These are phyloP conservation scores for Nerophis ophidion DNA, from an alignment of 2,113 vertebrate genomes.

Conservation along the genomic window DNA sequence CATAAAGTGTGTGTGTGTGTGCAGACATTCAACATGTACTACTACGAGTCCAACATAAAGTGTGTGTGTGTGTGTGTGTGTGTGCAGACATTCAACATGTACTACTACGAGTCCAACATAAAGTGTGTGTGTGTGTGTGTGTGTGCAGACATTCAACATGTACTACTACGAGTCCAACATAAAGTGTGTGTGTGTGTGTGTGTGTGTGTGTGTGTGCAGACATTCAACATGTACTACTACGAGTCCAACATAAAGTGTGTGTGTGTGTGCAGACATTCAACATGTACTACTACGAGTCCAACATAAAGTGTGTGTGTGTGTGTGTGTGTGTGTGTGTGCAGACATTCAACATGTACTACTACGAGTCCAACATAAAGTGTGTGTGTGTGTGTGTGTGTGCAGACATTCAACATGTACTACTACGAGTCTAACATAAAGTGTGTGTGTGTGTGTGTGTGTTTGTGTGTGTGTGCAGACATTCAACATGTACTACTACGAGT, in stretches of 20 bases:
- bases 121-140: constrained; percentile 12
- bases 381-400: constrained; percentile 4
- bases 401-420: neutral
- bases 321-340: constrained; percentile 5
- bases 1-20: constrained; percentile 3
- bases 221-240: neutral
- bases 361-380: neutral
- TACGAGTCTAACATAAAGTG: neutral
- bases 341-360: neutral
- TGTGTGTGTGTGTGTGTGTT: neutral
- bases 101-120: neutral
- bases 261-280: constrained; percentile 9
- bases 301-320: neutral
- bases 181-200: neutral
- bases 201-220: constrained; percentile 8
- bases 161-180: neutral
- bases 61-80: constrained; percentile 9
- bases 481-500: neutral
- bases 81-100: neutral
- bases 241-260: neutral
- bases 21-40: neutral
- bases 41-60: neutral
- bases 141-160: neutral
- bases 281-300: neutral
- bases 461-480: constrained; percentile 7